Conservation (phyloP, 2,113 vertebrate genomes). For the Actenoides lindsayi region DNA sequence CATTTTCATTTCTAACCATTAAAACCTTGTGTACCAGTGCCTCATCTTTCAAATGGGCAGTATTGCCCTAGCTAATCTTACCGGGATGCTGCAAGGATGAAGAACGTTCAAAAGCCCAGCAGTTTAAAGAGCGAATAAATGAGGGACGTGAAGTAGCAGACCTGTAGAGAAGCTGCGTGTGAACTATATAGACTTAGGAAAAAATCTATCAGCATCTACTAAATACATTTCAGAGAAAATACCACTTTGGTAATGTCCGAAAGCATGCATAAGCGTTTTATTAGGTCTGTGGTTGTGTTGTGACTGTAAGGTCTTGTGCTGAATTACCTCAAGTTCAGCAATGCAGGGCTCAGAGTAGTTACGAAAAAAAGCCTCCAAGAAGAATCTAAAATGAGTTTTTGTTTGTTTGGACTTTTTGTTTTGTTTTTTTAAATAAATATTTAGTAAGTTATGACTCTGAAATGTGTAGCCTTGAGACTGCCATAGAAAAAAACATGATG, state of each 20-base stretch:
- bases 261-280: neutral
- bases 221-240: neutral
- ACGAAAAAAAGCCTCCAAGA: neutral
- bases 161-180: neutral
- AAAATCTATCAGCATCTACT: neutral
- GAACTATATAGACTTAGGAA: neutral
- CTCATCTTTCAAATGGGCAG: neutral
- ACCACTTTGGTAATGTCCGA: neutral
- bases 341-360: neutral
- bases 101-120: rapidly evolving
- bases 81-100: neutral
- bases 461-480: neutral
- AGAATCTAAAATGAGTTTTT: neutral
- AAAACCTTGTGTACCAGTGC: neutral
- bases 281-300: neutral
- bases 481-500: neutral
- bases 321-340: neutral
- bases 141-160: neutral
- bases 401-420: neutral
- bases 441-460: neutral
- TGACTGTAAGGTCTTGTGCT: neutral
- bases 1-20: neutral
- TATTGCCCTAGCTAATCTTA: neutral
- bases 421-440: neutral
- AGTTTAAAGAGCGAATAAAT: neutral